Base-by-base conservation (phyloP, 1,140 invertebrate species). In the Zaprionus tsacasi region DNA sequence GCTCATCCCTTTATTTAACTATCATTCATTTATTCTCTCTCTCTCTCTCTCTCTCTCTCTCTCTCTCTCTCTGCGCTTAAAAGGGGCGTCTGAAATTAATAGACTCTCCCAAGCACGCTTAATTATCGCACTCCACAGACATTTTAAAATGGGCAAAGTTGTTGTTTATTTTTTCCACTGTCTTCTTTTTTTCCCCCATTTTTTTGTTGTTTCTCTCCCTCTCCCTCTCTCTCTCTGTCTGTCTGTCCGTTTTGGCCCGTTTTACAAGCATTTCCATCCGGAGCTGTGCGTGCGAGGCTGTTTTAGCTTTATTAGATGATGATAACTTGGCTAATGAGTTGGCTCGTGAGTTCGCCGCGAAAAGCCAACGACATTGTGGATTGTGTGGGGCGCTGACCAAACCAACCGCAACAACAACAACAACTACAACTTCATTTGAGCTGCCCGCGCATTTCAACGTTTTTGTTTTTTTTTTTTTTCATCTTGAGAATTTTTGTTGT, bases 261-360 rank as follows among this genome's bases (percentile, higher is more conserved):
- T 83, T 76, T 55, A 58, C 59, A 64, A 40, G 11, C 71, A 74
- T 75, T 78, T 58, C 58, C 76, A 65, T 70, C 50, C 55, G 55
- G 65, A 60, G 50, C 58, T 59, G 65, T 33, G 82, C 76, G 76
- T 79, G 82, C 70, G 57, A n/a, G 33, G 33, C 33, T 7, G 33
- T 58, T 52, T 59, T 70, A 27, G 75, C 85, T 88, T 88, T 88
- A 88, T 88, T 89, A 88, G 85, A 79, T 88, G 85, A 89, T 88
- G 85, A 88, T 88, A 88, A 89, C 85, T 76, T 85, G 81, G 85
- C 85, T 88, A 88, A 88, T 88, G 85, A 88, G 85, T 76, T 90
- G 70, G 70, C 45, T 50, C 17, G 45, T 15, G n/a, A 48, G 45
- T 15, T 30, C 45, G n/a, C 45, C 7, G 78, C 74, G 78, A 76